phyloP scores from a whole-genome alignment of 2,888 invertebrate genomes.

The Anoplius nigerrimus region DNA sequence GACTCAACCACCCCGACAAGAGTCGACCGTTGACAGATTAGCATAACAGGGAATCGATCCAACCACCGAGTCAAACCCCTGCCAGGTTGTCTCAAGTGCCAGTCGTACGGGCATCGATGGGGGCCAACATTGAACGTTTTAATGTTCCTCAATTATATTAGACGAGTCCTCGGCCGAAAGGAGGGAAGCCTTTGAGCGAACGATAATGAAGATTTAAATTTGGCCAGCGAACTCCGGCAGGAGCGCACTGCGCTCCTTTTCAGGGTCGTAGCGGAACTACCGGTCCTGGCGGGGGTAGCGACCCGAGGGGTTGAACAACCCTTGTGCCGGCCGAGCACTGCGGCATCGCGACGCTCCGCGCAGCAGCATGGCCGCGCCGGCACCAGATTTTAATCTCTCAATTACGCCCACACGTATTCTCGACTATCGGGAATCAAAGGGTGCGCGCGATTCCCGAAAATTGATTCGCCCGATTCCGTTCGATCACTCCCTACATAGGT shows the following conservation, averaged over 20 bases:
- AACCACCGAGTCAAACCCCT: conserved; percentile 69
- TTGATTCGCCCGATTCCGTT: conserved; percentile 41
- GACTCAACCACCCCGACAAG: conserved; percentile 59
- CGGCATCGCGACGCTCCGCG: conserved; percentile 13
- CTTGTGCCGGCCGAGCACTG: conserved; percentile 20
- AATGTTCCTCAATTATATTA: conserved; percentile 35
- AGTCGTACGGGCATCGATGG: conserved; percentile 66
- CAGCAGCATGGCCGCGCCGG: conserved; percentile 31
- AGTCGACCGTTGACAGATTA: conserved; percentile 73
- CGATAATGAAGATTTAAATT: too few relatives aligned
- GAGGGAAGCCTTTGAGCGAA: not conserved
- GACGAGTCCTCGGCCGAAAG: not conserved
- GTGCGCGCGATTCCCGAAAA: conserved; percentile 43
- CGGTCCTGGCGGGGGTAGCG: conserved; percentile 35
- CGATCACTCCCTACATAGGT: too few relatives aligned
- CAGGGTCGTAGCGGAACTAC: not conserved
- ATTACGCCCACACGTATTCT: conserved; percentile 50
- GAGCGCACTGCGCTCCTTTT: too few relatives aligned
- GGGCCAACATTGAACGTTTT: conserved; percentile 63
- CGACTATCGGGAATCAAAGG: conserved; percentile 48
- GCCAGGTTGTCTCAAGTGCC: conserved; percentile 70
- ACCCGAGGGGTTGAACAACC: conserved; percentile 53
- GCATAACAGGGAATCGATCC: conserved; percentile 73
- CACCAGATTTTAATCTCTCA: conserved; percentile 59
- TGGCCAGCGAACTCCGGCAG: too few relatives aligned